Base-by-base conservation (phyloP, 1,140 invertebrate species). In the Drosophila pallidifrons region DNA sequence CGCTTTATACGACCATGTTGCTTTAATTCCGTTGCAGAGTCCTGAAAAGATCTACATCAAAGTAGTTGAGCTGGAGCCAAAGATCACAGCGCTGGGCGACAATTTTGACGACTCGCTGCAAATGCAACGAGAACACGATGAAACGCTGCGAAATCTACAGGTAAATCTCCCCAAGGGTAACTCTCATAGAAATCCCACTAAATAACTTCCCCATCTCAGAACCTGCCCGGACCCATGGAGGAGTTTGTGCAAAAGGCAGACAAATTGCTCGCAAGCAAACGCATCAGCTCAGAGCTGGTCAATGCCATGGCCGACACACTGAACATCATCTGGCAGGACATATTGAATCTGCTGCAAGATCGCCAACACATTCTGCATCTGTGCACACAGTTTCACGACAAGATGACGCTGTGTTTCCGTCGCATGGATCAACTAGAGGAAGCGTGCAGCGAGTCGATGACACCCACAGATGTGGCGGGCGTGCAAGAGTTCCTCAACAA, bases 301-400 rank as follows among this genome's bases (percentile, higher is more conserved):
- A 95, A 96, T 58, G 97, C 97, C 1, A 98, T 99, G 98, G 97
- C 97, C 8, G 96, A 98, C 91, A 97, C 96, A 15, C 93, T 99
- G 35, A 96, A 96, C 46, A 94, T 96, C 74, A 97, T 97, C 1
- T 99, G 98, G 98, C 95, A 95, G 82, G 97, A 98, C 89, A 95
- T 98, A 46, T 96, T 98, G 88, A 93, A 94, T 57, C 95, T 97
- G 83, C 93, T 98, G 67, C 96, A 98, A 82, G 94, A 95, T 58
- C 94, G 97, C 51, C 96, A 96, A 81, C 94, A 95, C 59, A 95
- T 98, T 60, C 93, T 98, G 15, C 95, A 97, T 81, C 93, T 96
- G 51, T 96, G 96, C 83, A 95, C 96, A 25, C 93, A 95, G 57
- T 96, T 96, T 80, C 96, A 96, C 73, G 96, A 95, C 67, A 94